phyloP scores from a whole-genome alignment of 2,888 invertebrate species.

The Ptycholaimellus sp. region DNA sequence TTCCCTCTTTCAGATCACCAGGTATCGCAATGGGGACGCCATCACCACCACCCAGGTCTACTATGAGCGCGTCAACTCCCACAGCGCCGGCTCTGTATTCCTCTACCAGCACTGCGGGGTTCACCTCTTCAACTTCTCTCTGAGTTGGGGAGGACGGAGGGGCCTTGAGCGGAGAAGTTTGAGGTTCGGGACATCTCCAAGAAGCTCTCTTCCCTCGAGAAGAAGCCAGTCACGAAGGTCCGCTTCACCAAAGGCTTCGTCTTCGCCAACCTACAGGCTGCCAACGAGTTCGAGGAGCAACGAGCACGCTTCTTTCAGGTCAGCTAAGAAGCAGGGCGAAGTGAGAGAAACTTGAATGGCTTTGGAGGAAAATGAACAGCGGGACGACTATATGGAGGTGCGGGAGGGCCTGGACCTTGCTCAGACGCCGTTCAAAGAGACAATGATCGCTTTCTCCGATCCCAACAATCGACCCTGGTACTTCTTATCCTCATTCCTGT shows the following conservation, averaged over 20 bases:
- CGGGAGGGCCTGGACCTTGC: slow-evolving; percentile 50
- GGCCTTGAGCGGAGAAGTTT: no score
- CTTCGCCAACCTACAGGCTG: slow-evolving; percentile 47
- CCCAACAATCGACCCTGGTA: slow-evolving; percentile 27
- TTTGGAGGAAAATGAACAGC: slow-evolving; percentile 49
- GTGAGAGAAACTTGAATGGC: no score
- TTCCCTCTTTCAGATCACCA: neutral
- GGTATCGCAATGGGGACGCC: slow-evolving; percentile 55
- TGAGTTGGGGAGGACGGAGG: neutral
- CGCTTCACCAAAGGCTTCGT: slow-evolving; percentile 55
- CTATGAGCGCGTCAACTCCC: slow-evolving; percentile 55
- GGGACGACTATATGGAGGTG: slow-evolving; percentile 51
- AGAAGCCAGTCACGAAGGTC: slow-evolving; percentile 49
- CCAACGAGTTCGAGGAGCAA: slow-evolving; percentile 52
- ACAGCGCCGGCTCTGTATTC: slow-evolving; percentile 50
- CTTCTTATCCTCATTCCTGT: no score
- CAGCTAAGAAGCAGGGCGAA: no score
- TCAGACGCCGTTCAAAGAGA: slow-evolving; percentile 35
- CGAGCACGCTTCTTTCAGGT: slow-evolving; percentile 51
- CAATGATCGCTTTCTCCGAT: slow-evolving; percentile 31
- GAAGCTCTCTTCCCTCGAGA: slow-evolving; percentile 40
- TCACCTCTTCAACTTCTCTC: no score
- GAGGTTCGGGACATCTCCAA: slow-evolving; percentile 46
- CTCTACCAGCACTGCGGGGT: slow-evolving; percentile 48
- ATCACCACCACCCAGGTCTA: slow-evolving; percentile 56